Conservation (phyloP, 2,888 invertebrate genomes). For the Hanleya hanleyi region DNA sequence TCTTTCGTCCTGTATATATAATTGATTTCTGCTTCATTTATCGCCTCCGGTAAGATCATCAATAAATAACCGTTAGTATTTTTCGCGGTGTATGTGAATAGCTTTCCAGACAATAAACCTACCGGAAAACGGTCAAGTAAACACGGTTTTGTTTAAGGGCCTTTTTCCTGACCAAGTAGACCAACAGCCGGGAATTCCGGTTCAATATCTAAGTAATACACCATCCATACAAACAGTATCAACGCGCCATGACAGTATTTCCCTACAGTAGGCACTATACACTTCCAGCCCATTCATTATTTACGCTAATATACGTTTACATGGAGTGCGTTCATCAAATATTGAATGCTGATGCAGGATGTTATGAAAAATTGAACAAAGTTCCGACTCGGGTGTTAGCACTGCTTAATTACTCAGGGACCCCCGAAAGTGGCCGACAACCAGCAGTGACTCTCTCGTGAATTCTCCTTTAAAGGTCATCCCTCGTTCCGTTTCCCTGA, state of each 20-base stretch:
- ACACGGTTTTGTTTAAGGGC: no score
- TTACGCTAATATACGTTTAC: conserved; percentile 3
- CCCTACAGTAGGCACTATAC: no score
- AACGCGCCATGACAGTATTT: no score
- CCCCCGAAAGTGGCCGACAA: neutral
- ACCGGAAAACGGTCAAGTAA: no score
- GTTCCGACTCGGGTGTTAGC: conserved; percentile 5
- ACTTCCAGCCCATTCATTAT: conserved; percentile 10
- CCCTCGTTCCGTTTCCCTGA: neutral
- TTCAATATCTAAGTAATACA: no score
- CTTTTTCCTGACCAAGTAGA: no score
- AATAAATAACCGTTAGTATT: no score
- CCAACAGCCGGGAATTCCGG: no score
- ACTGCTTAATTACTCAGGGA: conserved; percentile 5
- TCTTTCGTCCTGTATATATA: no score
- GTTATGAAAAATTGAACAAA: conserved; percentile 8
- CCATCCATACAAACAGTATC: no score
- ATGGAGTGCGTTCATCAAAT: neutral
- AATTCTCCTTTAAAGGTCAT: conserved; percentile 2
- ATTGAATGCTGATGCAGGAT: conserved; percentile 8
- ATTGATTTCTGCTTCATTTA: neutral
- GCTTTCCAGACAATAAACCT: no score
- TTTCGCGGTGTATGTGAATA: no score
- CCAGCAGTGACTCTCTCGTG: conserved; percentile 2
- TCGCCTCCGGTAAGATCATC: neutral